Conservation (phyloP, 2,797 vertebrate genomes). For the Prunella strophiata region DNA sequence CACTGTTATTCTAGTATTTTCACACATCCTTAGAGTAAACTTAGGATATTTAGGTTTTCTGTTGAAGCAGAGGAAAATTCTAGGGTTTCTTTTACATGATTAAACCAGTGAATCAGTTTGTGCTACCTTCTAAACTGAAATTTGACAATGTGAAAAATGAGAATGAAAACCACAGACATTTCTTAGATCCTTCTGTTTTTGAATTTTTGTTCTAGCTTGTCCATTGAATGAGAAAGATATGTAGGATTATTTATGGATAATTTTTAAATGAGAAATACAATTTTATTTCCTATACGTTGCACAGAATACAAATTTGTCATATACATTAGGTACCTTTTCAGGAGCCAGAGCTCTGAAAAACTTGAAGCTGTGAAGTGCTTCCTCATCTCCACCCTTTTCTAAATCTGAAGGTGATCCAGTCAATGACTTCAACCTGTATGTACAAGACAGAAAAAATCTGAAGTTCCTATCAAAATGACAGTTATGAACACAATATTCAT, state of each 20-base stretch:
- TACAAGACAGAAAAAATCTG: neutral
- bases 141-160: neutral
- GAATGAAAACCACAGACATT: neutral
- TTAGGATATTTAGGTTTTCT: neutral
- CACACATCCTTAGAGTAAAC: neutral
- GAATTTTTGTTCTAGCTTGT: neutral
- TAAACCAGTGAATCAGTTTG: neutral
- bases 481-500: neutral
- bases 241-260: neutral
- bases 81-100: neutral
- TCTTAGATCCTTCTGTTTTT: neutral
- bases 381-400: neutral
- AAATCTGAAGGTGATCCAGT: constrained; percentile 43
- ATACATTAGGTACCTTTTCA: constrained; percentile 67
- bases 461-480: neutral
- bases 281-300: neutral
- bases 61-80: neutral
- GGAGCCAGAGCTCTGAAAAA: constrained; percentile 76
- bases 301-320: neutral
- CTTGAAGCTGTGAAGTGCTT: constrained; percentile 59
- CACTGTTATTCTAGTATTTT: neutral
- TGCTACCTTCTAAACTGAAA: neutral
- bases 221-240: neutral
- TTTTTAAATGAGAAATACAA: neutral
- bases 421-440: constrained; percentile 63